Conservation (phyloP, 2,888 invertebrate species). For the Oxyteleia sp. region DNA sequence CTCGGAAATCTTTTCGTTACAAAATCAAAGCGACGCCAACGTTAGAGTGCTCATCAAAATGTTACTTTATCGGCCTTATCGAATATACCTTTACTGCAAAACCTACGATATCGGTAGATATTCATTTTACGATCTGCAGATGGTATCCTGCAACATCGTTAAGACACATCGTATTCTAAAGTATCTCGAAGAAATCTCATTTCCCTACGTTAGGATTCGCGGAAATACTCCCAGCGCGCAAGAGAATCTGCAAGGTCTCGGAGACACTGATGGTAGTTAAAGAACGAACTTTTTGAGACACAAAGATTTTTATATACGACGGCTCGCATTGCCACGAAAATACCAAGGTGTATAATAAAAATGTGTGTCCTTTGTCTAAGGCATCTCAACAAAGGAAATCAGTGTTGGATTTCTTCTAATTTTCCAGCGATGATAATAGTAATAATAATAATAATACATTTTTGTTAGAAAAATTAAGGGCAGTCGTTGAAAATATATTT, state of each 20-base stretch:
- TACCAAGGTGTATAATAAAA: too few relatives aligned
- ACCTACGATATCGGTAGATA: conserved; percentile 11
- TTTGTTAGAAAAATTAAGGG: too few relatives aligned
- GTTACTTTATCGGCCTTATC: conserved; percentile 38
- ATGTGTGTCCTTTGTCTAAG: too few relatives aligned
- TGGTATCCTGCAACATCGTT: conserved; percentile 39
- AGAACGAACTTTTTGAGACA: background rate
- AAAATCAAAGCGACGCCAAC: conserved; percentile 28
- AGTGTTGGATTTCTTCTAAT: too few relatives aligned
- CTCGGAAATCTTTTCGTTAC: conserved; percentile 19
- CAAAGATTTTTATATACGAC: too few relatives aligned
- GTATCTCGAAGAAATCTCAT: conserved; percentile 33
- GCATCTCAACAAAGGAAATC: too few relatives aligned
- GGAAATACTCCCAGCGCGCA: conserved; percentile 2
- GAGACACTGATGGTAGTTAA: background rate
- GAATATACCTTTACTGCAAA: conserved; percentile 5
- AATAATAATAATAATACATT: too few relatives aligned
- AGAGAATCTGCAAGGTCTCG: background rate
- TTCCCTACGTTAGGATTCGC: conserved; percentile 26
- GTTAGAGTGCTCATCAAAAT: conserved; percentile 26
- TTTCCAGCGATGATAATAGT: too few relatives aligned
- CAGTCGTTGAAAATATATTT: too few relatives aligned
- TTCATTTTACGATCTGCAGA: conserved; percentile 32
- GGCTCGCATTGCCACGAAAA: too few relatives aligned
- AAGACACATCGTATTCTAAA: conserved; percentile 23